Percentiles rank a stretch among this genome's conserved stretches.
Evolutionary conservation across 1,140 invertebrate species (phyloP).

Genomic region (silkworm (Bombyx mori)): DNA sequence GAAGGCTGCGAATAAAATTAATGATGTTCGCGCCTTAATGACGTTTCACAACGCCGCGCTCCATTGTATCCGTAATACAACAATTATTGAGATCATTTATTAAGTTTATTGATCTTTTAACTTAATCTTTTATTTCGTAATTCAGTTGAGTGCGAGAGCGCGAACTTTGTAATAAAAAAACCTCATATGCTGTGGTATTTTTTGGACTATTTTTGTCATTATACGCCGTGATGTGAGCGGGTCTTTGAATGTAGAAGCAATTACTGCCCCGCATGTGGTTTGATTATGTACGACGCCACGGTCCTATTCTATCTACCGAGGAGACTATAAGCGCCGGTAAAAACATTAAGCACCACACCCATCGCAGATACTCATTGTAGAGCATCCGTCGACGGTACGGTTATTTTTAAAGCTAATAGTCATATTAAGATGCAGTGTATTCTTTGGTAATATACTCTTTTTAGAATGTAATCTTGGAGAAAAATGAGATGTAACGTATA

Average conservation of each 20-base stretch:
- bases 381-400: constrained; percentile 53
- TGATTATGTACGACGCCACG: constrained; percentile 63
- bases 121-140: constrained; percentile 72
- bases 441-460: too few species aligned
- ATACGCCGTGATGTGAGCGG: constrained; percentile 68
- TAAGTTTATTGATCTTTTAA: constrained; percentile 72
- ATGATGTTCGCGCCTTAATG: constrained; percentile 71
- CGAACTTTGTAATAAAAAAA: constrained; percentile 65
- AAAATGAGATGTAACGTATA: too few species aligned
- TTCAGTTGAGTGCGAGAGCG: constrained; percentile 65
- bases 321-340: constrained; percentile 51
- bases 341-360: constrained; percentile 56
- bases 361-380: constrained; percentile 51
- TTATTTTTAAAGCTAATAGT: too few species aligned
- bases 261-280: constrained; percentile 70
- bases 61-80: constrained; percentile 71
- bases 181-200: constrained; percentile 67
- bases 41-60: constrained; percentile 68
- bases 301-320: constrained; percentile 63
- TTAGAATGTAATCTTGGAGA: too few species aligned
- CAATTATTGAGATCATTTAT: constrained; percentile 72
- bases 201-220: constrained; percentile 72
- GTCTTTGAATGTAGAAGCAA: constrained; percentile 68
- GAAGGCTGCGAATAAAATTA: constrained; percentile 70
- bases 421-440: too few species aligned